Percentiles rank a stretch among this genome's conserved stretches.
Evolutionary conservation across 2,888 invertebrate species (phyloP).

Genomic region (Ectobius pallidus): DNA sequence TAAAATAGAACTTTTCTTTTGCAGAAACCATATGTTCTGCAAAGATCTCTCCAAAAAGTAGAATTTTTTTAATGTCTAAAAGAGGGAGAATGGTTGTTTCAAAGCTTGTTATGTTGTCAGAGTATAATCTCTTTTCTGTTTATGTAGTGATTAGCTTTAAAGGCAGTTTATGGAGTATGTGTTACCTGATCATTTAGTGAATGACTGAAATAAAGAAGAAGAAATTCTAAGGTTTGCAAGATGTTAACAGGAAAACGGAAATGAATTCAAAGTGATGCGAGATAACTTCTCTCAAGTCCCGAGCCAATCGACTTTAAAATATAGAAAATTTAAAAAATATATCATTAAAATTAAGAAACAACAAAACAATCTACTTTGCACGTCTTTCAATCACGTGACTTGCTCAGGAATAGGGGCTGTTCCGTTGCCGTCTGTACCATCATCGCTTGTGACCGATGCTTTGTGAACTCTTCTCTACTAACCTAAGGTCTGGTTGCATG

Average conservation of each 20-base stretch:
- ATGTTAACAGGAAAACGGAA: not conserved
- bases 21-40: conserved; percentile 9
- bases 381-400: conserved; percentile 37
- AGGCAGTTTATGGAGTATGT: not conserved
- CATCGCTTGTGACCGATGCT: conserved; percentile 15
- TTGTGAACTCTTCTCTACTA: conserved; percentile 7
- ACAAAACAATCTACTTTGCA: conserved; percentile 16
- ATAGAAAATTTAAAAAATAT: not conserved
- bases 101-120: not conserved
- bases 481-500: not conserved
- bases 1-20: not conserved
- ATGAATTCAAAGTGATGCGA: conserved; percentile 1
- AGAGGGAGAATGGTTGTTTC: not conserved
- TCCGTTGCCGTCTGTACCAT: conserved; percentile 20
- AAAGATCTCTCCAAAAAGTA: conserved; percentile 6
- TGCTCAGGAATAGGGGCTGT: conserved; percentile 42
- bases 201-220: conserved; percentile 4
- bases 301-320: conserved; percentile 36
- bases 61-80: not conserved
- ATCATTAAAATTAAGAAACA: not conserved
- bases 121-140: too few species aligned
- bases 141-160: conserved; percentile 2
- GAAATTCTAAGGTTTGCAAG: not conserved
- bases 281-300: conserved; percentile 31
- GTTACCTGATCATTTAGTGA: not conserved